phyloP scores from a whole-genome alignment of 1,140 invertebrate species.

The Gryon sp. region DNA sequence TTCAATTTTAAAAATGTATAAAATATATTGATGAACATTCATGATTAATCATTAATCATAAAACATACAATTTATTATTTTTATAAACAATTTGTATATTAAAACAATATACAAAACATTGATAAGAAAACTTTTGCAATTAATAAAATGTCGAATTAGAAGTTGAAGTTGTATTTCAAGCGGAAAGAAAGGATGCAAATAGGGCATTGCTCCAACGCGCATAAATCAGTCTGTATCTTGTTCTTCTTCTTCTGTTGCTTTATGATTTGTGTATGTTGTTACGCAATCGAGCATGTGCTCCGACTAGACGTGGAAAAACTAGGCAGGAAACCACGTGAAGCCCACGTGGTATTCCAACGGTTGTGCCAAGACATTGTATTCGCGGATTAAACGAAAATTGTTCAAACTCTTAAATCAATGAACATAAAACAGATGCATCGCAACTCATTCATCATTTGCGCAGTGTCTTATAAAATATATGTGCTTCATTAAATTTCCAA shows the following conservation, averaged over 20 bases:
- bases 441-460: no score
- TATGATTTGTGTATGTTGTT: slow-evolving; percentile 74
- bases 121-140: no score
- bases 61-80: no score
- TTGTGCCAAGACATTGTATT: slow-evolving; percentile 45
- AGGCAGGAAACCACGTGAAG: slow-evolving; percentile 75
- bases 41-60: no score
- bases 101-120: no score
- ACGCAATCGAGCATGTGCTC: slow-evolving; percentile 76
- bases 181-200: slow-evolving; percentile 64
- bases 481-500: no score
- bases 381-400: slow-evolving; percentile 38
- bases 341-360: slow-evolving; percentile 68
- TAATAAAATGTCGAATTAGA: no score
- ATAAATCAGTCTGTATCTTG: slow-evolving; percentile 78
- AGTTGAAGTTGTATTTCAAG: neutral
- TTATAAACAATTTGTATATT: no score
- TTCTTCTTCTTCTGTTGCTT: slow-evolving; percentile 70
- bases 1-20: no score
- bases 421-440: slow-evolving; percentile 16
- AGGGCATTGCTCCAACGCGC: slow-evolving; percentile 68
- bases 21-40: no score
- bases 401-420: slow-evolving; percentile 33
- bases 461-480: no score
- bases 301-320: slow-evolving; percentile 77